These are phyloP conservation scores for Alectura lathami DNA, from an alignment of 2,113 vertebrate species.

Conservation along the genomic window DNA sequence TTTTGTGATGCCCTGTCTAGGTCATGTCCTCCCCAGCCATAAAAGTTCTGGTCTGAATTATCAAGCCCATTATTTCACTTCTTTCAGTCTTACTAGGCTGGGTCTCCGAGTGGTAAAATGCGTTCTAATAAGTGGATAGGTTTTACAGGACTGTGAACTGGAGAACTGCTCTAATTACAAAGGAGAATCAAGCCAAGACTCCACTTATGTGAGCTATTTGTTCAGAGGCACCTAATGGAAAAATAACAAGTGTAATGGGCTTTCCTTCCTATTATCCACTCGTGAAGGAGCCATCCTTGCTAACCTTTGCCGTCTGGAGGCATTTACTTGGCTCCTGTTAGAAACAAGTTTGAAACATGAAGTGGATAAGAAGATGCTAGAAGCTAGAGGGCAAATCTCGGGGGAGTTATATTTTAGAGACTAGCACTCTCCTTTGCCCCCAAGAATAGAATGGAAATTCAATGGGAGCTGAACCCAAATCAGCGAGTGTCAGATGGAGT, in stretches of 20 bases:
- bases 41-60: background rate
- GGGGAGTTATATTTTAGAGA: background rate
- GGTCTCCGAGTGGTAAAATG: background rate
- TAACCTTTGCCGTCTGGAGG: background rate
- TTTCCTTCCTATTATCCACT: background rate
- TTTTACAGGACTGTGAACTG: background rate
- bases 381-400: background rate
- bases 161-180: background rate
- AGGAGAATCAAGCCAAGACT: constrained; percentile 14
- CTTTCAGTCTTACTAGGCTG: background rate
- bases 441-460: background rate
- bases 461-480: background rate
- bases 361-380: background rate
- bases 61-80: background rate
- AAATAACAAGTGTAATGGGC: background rate
- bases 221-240: constrained; percentile 17
- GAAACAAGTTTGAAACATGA: background rate
- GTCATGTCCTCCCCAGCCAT: background rate
- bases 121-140: background rate
- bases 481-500: background rate
- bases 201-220: background rate
- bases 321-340: background rate
- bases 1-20: background rate
- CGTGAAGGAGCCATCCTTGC: background rate
- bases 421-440: background rate